A percentile compares a stretch with the other conserved stretches of the same genome.
phyloP scores from a whole-genome alignment of 2,113 vertebrate genomes.

The Gnathonemus echidnorhynchus region DNA sequence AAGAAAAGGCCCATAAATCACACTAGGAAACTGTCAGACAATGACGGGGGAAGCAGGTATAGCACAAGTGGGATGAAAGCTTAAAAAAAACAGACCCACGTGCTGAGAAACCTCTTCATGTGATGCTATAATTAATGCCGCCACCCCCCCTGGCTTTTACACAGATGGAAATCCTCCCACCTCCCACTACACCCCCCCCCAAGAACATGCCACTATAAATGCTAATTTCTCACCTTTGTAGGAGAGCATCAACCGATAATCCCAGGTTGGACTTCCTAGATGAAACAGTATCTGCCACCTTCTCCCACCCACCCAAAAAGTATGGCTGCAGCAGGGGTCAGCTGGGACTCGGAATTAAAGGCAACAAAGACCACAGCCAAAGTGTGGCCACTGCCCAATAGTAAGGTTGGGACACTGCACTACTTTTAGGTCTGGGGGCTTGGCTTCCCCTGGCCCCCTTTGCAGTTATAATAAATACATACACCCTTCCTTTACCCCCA shows the following conservation, averaged over 20 bases:
- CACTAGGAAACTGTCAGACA: neutral
- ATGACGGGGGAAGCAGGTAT: neutral
- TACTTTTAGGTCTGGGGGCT: neutral
- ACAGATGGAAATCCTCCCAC: neutral
- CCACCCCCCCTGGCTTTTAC: neutral
- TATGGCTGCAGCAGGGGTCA: neutral
- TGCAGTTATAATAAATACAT: neutral
- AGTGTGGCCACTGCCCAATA: neutral
- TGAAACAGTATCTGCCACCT: conserved; percentile 38
- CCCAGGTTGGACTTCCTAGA: conserved; percentile 41
- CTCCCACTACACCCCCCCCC: neutral
- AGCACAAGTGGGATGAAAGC: neutral
- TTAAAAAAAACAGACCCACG: neutral
- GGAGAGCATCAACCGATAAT: conserved; percentile 53
- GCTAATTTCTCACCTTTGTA: conserved; percentile 52
- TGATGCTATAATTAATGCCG: conserved; percentile 39
- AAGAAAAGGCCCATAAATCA: neutral
- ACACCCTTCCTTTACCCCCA: no score
- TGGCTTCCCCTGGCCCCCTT: neutral
- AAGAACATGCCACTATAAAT: conserved; percentile 58
- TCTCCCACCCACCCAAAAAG: conserved; percentile 12
- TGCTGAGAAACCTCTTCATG: neutral
- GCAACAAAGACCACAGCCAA: neutral
- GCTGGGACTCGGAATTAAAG: neutral
- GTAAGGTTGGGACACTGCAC: neutral